A percentile compares a stretch with the other conserved stretches of the same genome.
Conservation (phyloP, 2,888 invertebrate genomes). For the Apotomis capreana region DNA sequence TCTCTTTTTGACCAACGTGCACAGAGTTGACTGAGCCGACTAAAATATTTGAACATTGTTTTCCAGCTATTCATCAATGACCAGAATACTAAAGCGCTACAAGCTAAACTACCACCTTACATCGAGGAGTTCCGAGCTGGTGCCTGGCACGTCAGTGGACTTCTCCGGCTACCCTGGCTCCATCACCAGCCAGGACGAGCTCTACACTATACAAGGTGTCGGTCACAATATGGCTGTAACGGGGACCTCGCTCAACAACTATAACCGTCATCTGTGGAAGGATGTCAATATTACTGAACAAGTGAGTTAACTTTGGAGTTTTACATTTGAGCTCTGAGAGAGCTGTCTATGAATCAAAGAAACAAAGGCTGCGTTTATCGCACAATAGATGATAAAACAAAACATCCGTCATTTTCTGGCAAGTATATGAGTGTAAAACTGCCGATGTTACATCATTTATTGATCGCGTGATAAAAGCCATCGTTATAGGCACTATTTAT, state of each 20-base stretch:
- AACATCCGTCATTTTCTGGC: too few species aligned
- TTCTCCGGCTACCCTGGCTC: conserved; percentile 94
- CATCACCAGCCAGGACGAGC: conserved; percentile 92
- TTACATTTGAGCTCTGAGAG: too few species aligned
- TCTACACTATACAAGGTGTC: conserved; percentile 86
- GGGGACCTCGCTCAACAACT: conserved; percentile 91
- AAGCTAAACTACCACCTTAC: conserved; percentile 88
- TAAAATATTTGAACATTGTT: background rate
- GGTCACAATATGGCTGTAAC: conserved; percentile 85
- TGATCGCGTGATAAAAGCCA: too few species aligned
- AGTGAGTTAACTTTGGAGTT: conserved; percentile 61
- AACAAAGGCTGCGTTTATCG: too few species aligned
- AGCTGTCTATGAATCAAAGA: too few species aligned
- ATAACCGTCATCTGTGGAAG: conserved; percentile 87
- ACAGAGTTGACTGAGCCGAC: too few species aligned
- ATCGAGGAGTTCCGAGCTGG: conserved; percentile 73
- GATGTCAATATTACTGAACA: conserved; percentile 85
- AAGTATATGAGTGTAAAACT: too few species aligned
- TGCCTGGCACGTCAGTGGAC: conserved; percentile 87
- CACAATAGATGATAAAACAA: too few species aligned
- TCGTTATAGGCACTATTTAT: too few species aligned
- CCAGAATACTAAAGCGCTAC: conserved; percentile 92
- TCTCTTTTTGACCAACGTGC: conserved; percentile 24
- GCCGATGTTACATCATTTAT: too few species aligned
- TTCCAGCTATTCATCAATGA: conserved; percentile 89